These are phyloP conservation scores for Crypturellus tataupa DNA, from an alignment of 2,797 vertebrate genomes.

Conservation along the genomic window DNA sequence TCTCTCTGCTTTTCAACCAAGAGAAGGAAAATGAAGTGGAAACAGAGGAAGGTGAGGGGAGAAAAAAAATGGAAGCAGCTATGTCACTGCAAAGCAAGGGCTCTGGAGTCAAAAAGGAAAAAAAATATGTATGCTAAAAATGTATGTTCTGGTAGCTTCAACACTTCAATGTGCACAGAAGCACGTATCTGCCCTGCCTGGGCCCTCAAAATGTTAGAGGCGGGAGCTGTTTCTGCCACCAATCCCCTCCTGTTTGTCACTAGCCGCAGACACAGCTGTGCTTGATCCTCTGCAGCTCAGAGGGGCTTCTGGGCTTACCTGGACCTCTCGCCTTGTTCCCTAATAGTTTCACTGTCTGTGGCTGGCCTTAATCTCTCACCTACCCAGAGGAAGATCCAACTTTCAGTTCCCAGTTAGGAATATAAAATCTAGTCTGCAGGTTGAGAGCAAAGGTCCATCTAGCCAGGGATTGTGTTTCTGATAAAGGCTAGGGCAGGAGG, in stretches of 20 bases:
- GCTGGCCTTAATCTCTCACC: background rate
- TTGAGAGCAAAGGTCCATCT: background rate
- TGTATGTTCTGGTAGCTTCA: background rate
- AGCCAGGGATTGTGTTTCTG: background rate
- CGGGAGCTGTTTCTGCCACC: background rate
- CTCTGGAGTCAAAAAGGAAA: background rate
- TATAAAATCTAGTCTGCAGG: background rate
- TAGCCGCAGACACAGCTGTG: background rate
- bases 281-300: background rate
- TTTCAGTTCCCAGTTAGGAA: background rate
- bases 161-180: background rate
- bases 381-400: background rate
- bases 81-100: background rate
- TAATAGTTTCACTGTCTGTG: background rate
- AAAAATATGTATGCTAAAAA: background rate
- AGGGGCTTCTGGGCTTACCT: background rate
- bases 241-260: background rate
- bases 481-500: background rate
- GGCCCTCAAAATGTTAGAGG: background rate
- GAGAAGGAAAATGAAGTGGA: constrained; percentile 30
- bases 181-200: background rate
- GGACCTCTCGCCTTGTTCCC: background rate
- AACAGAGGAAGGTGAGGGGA: background rate
- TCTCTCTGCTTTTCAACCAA: background rate
- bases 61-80: background rate